These are phyloP conservation scores for Anableps anableps DNA, from an alignment of 2,797 vertebrate genomes.

Conservation along the genomic window DNA sequence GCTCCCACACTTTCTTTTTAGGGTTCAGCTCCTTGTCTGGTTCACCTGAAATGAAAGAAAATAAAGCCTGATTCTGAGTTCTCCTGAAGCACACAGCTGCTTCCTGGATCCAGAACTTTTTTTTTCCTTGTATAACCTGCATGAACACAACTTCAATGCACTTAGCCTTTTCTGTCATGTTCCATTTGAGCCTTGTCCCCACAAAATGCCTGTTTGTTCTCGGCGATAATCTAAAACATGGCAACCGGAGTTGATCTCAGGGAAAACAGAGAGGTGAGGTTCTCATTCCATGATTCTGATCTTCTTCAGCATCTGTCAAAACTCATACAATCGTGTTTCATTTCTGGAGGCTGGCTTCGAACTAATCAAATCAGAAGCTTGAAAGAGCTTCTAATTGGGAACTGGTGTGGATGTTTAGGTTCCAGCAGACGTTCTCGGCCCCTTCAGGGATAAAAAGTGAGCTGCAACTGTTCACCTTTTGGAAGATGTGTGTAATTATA, in stretches of 20 bases:
- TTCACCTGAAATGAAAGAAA: slow-evolving; percentile 82
- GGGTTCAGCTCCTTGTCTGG: slow-evolving; percentile 98
- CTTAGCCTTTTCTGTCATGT: slow-evolving; percentile 25
- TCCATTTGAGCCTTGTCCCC: slow-evolving; percentile 27
- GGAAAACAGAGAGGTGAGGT: slow-evolving; percentile 45
- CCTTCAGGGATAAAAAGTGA: slow-evolving; percentile 19
- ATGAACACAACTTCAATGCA: neutral
- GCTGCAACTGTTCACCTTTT: neutral
- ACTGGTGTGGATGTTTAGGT: slow-evolving; percentile 45
- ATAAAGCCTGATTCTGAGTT: neutral
- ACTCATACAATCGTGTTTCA: slow-evolving; percentile 19
- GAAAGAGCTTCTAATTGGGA: slow-evolving; percentile 63
- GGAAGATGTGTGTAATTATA: slow-evolving; percentile 53
- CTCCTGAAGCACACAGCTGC: neutral
- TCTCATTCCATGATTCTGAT: slow-evolving; percentile 48
- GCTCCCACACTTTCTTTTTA: slow-evolving; percentile 99
- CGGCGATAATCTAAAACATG: slow-evolving; percentile 54
- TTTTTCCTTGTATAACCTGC: neutral
- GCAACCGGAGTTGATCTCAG: slow-evolving; percentile 26
- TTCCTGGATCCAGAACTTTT: neutral
- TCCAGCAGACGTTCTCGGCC: slow-evolving; percentile 45
- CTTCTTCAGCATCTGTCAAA: slow-evolving; percentile 33
- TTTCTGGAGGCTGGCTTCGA: neutral
- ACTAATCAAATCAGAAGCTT: slow-evolving; percentile 59
- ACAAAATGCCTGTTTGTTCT: slow-evolving; percentile 45